Conservation (phyloP, 1,140 invertebrate species). For the Eueides isabella region DNA sequence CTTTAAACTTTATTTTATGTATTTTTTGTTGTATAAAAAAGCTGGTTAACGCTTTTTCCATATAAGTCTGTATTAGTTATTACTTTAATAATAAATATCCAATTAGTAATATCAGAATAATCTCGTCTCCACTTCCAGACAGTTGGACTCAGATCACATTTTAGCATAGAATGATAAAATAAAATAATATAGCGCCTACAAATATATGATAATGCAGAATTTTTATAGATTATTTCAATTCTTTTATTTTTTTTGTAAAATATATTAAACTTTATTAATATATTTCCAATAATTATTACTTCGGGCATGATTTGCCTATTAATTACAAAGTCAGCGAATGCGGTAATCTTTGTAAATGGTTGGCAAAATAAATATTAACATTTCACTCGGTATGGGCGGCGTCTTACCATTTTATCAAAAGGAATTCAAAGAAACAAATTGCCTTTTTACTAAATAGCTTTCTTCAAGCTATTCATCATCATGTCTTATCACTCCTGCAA, state of each 20-base stretch:
- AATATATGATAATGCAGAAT: no score
- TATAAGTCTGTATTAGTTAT: no score
- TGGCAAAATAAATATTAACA: background rate
- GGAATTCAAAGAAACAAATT: background rate
- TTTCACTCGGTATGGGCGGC: no score
- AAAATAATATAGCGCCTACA: no score
- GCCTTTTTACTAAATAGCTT: background rate
- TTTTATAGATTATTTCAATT: no score
- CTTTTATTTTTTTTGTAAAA: background rate
- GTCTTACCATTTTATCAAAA: background rate
- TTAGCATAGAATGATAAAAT: no score
- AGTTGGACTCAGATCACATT: no score
- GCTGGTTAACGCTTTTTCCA: no score
- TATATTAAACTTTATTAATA: background rate
- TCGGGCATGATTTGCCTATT: background rate
- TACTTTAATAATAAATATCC: no score
- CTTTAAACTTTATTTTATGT: background rate
- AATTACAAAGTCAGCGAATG: background rate
- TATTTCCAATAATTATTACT: background rate
- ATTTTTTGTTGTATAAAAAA: no score
- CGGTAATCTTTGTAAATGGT: background rate
- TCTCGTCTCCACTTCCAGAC: no score
- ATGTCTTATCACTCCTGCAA: background rate
- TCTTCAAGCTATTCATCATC: constrained; percentile 1
- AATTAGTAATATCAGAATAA: no score